phyloP scores from a whole-genome alignment of 1,140 invertebrate genomes.

The Caenorhabditis briggsae region DNA sequence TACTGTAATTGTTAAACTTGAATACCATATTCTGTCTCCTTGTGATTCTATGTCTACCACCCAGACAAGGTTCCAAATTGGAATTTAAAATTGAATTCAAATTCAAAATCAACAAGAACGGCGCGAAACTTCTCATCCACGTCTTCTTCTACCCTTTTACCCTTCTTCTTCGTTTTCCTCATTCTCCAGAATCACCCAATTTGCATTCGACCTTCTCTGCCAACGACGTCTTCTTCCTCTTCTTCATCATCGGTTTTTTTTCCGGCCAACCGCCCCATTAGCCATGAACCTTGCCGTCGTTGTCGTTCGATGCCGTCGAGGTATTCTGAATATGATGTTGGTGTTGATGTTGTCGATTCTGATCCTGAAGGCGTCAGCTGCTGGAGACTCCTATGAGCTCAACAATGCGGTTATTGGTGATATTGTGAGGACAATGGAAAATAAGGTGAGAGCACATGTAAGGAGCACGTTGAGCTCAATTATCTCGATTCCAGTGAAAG shows the following conservation, averaged over 20 bases:
- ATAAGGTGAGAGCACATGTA: not conserved
- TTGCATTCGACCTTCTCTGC: conserved; percentile 42
- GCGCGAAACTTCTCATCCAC: not conserved
- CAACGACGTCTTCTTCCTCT: conserved; percentile 2
- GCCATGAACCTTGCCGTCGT: conserved; percentile 20
- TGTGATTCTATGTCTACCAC: not conserved
- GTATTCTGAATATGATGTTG: not conserved
- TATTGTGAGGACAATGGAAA: conserved; percentile 16
- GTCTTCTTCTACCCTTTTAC: not conserved
- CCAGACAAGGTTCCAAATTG: not conserved
- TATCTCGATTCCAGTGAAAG: not conserved
- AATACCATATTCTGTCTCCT: not conserved
- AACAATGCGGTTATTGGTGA: conserved; percentile 34
- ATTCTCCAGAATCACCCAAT: conserved; percentile 19
- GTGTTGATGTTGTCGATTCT: not conserved
- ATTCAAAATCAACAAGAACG: not conserved
- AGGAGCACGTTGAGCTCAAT: not conserved
- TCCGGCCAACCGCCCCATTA: not conserved
- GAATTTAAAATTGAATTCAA: not conserved
- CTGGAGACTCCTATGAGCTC: not conserved
- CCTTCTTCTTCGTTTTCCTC: not conserved
- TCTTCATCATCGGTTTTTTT: not conserved
- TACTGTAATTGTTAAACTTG: not conserved
- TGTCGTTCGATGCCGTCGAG: conserved; percentile 5
- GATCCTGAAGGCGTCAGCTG: not conserved